These are phyloP conservation scores for Rhineura floridana DNA, from an alignment of 2,113 vertebrate genomes.

Conservation along the genomic window DNA sequence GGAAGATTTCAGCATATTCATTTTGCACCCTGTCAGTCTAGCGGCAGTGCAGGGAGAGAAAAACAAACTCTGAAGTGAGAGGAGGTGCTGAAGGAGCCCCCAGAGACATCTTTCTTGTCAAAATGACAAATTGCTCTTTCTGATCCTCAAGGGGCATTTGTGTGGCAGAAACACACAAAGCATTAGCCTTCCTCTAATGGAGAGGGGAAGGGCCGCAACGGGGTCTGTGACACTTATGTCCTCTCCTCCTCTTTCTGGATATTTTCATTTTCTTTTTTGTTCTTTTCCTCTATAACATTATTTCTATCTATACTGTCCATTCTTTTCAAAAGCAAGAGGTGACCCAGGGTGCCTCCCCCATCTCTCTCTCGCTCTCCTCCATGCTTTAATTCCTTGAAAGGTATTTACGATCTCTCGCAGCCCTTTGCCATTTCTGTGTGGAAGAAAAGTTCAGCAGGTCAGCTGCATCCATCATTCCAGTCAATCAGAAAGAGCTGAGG, in stretches of 20 bases:
- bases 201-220: conserved; percentile 7
- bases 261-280: conserved; percentile 13
- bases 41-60: too few species aligned
- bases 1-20: conserved; percentile 23
- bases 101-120: conserved; percentile 51
- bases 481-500: conserved; percentile 70
- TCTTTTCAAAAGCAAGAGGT: conserved; percentile 3
- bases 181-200: conserved; percentile 33
- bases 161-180: conserved; percentile 10
- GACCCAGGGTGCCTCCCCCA: conserved; percentile 35
- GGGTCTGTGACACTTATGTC: neutral
- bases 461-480: conserved; percentile 68
- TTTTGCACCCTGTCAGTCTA: conserved; percentile 47
- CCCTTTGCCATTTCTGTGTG: conserved; percentile 54
- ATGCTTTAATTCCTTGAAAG: conserved; percentile 47
- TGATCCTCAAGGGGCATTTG: conserved; percentile 44
- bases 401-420: conserved; percentile 56
- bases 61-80: conserved; percentile 25
- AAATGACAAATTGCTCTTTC: conserved; percentile 63
- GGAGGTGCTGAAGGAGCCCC: conserved; percentile 39
- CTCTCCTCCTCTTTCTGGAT: conserved; percentile 28
- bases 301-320: neutral
- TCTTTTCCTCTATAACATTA: too few species aligned
- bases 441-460: conserved; percentile 67
- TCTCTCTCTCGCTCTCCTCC: conserved; percentile 18